Evolutionary conservation across 2,113 vertebrate species (phyloP).

Genomic region (Synchiropus splendidus): DNA sequence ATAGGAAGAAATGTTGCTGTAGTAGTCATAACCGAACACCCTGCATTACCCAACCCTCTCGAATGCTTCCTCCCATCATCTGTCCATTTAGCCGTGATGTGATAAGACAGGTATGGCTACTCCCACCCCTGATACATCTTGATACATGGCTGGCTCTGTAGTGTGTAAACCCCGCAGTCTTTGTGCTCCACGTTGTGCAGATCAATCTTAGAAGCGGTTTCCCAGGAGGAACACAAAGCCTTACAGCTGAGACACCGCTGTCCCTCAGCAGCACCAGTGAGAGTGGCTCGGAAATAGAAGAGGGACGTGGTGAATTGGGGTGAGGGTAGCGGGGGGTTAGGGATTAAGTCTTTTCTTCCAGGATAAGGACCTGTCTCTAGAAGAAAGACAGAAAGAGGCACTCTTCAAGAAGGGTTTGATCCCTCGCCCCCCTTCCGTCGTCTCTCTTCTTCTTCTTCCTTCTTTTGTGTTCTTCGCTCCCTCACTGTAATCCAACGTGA

Average conservation of each 20-base stretch:
- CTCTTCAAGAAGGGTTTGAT: constrained; percentile 60
- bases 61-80: constrained; percentile 28
- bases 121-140: constrained; percentile 49
- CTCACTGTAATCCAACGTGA: constrained; percentile 73
- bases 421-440: constrained; percentile 30
- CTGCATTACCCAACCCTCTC: constrained; percentile 4
- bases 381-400: constrained; percentile 35
- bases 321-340: constrained; percentile 26
- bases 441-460: constrained; percentile 55
- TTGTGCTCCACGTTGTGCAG: constrained; percentile 45
- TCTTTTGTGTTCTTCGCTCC: constrained; percentile 58
- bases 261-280: constrained; percentile 35
- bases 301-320: constrained; percentile 25
- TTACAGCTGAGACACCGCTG: constrained; percentile 48
- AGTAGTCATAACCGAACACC: not conserved
- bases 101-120: constrained; percentile 51
- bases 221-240: constrained; percentile 58
- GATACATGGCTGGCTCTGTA: constrained; percentile 38
- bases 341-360: constrained; percentile 66
- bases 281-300: constrained; percentile 1
- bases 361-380: constrained; percentile 57
- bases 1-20: not conserved
- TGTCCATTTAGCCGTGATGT: constrained; percentile 44
- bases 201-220: constrained; percentile 56
- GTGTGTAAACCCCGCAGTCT: constrained; percentile 44